phyloP scores from a whole-genome alignment of 2,797 vertebrate species.

The Malurus splendens region DNA sequence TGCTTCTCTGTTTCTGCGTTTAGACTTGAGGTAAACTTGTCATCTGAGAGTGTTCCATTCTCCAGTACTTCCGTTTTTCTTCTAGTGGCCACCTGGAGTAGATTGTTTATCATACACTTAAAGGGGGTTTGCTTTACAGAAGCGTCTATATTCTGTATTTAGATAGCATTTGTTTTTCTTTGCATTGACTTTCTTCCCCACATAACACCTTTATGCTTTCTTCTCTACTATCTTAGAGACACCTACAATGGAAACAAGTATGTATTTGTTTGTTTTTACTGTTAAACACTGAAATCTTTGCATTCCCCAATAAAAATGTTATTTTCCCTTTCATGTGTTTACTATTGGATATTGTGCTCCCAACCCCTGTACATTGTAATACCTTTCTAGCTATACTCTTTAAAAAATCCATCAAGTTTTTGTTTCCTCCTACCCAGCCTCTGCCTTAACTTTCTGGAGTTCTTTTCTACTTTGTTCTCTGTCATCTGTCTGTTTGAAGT shows the following conservation, averaged over 20 bases:
- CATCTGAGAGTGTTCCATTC: not conserved
- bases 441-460: not conserved
- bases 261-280: not conserved
- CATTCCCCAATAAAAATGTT: not conserved
- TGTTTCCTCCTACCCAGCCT: not conserved
- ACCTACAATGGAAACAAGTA: not conserved
- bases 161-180: not conserved
- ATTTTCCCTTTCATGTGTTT: not conserved
- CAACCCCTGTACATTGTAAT: not conserved
- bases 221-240: not conserved
- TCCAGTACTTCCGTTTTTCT: not conserved
- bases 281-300: not conserved
- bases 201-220: not conserved
- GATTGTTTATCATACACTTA: not conserved
- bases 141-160: not conserved
- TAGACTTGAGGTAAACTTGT: not conserved
- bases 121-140: not conserved
- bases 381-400: not conserved
- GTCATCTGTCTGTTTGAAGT: not conserved
- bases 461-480: constrained; percentile 4
- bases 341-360: not conserved
- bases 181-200: not conserved
- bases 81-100: not conserved
- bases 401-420: constrained; percentile 5
- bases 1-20: not conserved